Percentiles rank a stretch among this genome's conserved stretches.
phyloP scores from a whole-genome alignment of 2,888 invertebrate genomes.

The Mamestra brassicae region DNA sequence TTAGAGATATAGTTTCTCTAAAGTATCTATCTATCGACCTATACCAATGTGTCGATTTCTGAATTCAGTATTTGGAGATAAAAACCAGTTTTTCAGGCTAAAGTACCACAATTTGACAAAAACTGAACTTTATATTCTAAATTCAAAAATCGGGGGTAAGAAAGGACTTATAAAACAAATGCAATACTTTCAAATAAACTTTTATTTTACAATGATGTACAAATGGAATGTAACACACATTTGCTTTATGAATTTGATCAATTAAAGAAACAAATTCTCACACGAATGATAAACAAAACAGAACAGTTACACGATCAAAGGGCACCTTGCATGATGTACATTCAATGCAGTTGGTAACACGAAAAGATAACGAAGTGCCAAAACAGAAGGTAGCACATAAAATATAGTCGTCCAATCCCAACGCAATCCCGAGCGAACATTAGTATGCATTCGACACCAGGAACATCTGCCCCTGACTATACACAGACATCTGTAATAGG shows the following conservation, averaged over 20 bases:
- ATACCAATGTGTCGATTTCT: too few species aligned
- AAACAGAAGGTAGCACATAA: conserved; percentile 10
- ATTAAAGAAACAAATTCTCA: neutral
- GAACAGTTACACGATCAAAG: neutral
- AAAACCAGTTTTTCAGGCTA: too few species aligned
- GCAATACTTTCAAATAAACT: neutral
- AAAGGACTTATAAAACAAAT: too few species aligned
- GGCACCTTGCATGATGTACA: neutral
- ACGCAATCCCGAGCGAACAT: conserved; percentile 39
- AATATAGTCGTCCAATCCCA: conserved; percentile 32
- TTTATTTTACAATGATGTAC: neutral
- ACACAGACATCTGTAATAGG: conserved; percentile 19
- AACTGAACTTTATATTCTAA: too few species aligned
- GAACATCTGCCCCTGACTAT: conserved; percentile 40
- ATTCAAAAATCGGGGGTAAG: too few species aligned
- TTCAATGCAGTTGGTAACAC: neutral
- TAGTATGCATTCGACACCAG: conserved; percentile 60
- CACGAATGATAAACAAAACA: neutral
- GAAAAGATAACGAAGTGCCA: conserved; percentile 4
- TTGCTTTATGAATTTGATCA: neutral
- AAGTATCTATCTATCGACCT: too few species aligned
- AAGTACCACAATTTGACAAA: too few species aligned
- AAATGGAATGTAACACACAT: neutral
- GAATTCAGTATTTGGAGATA: too few species aligned
- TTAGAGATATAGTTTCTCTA: too few species aligned